These are phyloP conservation scores for Thymelicus lineola DNA, from an alignment of 2,888 invertebrate genomes.

Conservation along the genomic window DNA sequence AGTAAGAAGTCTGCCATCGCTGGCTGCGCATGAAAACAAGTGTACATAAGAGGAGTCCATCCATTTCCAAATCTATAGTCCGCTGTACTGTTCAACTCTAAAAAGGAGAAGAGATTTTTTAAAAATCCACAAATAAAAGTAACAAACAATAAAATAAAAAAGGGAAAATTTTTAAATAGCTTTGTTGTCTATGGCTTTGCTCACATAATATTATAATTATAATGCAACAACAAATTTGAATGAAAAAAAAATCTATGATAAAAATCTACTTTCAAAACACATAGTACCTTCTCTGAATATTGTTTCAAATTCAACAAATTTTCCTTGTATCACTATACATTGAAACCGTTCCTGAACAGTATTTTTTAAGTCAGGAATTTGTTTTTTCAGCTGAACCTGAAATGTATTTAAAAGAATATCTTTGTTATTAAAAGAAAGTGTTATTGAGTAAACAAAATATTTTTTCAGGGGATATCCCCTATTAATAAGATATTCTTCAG, in stretches of 20 bases:
- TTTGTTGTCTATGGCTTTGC: not conserved
- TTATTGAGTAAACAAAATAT: no score
- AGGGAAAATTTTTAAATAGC: not conserved
- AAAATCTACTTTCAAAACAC: slow-evolving; percentile 3
- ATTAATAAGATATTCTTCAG: no score
- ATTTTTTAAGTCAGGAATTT: not conserved
- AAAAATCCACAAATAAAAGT: not conserved
- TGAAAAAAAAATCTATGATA: not conserved
- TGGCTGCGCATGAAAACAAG: slow-evolving; percentile 84
- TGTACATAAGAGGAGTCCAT: slow-evolving; percentile 87
- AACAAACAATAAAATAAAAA: not conserved
- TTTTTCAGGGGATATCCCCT: no score
- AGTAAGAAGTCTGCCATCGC: slow-evolving; percentile 81
- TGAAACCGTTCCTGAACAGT: slow-evolving; percentile 26
- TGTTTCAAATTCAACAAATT: slow-evolving; percentile 26
- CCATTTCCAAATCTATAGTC: slow-evolving; percentile 79
- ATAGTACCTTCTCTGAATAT: slow-evolving; percentile 28
- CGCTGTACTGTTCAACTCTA: slow-evolving; percentile 67
- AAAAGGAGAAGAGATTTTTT: slow-evolving; percentile 43
- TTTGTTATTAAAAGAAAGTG: no score
- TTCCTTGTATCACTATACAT: slow-evolving; percentile 22
- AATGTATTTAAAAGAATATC: slow-evolving; percentile 8
- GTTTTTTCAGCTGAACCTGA: slow-evolving; percentile 18
- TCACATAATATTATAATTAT: not conserved
- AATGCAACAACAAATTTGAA: not conserved